Percentiles rank a stretch among this genome's conserved stretches.
These are phyloP conservation scores for Bombus breviceps DNA, from an alignment of 1,140 invertebrate genomes.

Conservation along the genomic window DNA sequence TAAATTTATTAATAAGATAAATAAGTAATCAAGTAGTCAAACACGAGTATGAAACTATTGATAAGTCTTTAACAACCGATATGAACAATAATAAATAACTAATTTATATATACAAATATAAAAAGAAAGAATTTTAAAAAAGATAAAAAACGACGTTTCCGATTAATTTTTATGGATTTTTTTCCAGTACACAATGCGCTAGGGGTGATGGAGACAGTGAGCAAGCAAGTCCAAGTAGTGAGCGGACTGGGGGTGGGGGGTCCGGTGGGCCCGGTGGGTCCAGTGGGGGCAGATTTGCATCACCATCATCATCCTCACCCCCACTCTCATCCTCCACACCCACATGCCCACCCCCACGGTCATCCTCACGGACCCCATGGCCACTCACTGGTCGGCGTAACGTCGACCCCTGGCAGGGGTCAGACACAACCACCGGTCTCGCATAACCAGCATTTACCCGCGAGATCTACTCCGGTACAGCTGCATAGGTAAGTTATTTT, in stretches of 20 bases:
- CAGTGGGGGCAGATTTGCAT: slow-evolving; percentile 78
- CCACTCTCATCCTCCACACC: slow-evolving; percentile 77
- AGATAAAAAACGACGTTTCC: neutral
- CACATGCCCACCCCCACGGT: slow-evolving; percentile 79
- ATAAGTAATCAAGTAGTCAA: neutral
- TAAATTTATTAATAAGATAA: no score
- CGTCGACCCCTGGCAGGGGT: slow-evolving; percentile 77
- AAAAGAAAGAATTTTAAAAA: neutral
- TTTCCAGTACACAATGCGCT: slow-evolving; percentile 81
- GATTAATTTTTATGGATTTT: slow-evolving; percentile 45
- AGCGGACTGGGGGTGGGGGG: slow-evolving; percentile 81
- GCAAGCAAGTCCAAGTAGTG: slow-evolving; percentile 81
- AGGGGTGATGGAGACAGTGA: slow-evolving; percentile 82
- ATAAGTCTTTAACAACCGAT: neutral
- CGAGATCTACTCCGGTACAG: slow-evolving; percentile 79
- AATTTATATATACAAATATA: neutral
- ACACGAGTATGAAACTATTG: neutral
- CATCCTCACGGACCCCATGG: slow-evolving; percentile 76
- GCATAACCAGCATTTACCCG: slow-evolving; percentile 80
- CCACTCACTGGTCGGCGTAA: slow-evolving; percentile 78
- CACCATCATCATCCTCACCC: slow-evolving; percentile 80
- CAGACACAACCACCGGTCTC: slow-evolving; percentile 79
- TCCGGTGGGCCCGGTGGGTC: slow-evolving; percentile 77
- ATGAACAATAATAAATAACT: neutral
- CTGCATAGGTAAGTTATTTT: slow-evolving; percentile 74